Evolutionary conservation across 2,113 vertebrate genomes (phyloP).

Genomic region (Scalopus aquaticus): DNA sequence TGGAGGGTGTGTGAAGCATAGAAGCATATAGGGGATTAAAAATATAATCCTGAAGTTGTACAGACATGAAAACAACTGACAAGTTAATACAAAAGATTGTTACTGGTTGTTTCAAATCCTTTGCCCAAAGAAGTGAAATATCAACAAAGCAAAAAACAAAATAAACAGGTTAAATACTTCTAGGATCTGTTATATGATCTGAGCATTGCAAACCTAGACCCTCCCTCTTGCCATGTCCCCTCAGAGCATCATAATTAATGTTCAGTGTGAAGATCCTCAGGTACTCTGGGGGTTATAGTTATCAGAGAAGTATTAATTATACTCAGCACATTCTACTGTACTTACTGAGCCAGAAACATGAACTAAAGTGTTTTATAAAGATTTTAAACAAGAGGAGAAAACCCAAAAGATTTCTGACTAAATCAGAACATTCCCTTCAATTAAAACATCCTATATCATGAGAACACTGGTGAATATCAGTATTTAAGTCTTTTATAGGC

Average conservation of each 20-base stretch:
- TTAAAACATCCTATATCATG: slow-evolving; percentile 43
- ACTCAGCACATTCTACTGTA: slow-evolving; percentile 43
- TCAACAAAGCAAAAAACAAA: neutral
- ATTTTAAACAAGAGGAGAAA: slow-evolving; percentile 65
- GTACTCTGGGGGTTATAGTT: slow-evolving; percentile 29
- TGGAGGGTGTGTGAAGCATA: no score
- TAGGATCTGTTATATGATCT: neutral
- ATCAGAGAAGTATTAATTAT: slow-evolving; percentile 67
- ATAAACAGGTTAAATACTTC: neutral
- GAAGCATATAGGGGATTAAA: no score
- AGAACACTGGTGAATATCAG: neutral
- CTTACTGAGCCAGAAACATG: slow-evolving; percentile 64
- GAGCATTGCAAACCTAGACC: neutral
- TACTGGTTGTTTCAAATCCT: neutral
- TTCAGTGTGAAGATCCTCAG: slow-evolving; percentile 32
- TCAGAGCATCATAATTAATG: slow-evolving; percentile 24
- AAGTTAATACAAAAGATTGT: neutral
- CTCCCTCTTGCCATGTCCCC: neutral
- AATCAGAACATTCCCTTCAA: slow-evolving; percentile 53
- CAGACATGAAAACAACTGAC: no score
- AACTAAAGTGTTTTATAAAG: slow-evolving; percentile 62
- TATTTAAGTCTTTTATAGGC: slow-evolving; percentile 8
- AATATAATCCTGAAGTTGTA: no score
- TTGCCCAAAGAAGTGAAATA: neutral
- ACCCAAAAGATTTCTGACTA: slow-evolving; percentile 58